These are phyloP conservation scores for Pygathrix nemaeus DNA, from an alignment of 2,113 vertebrate species.

Conservation along the genomic window DNA sequence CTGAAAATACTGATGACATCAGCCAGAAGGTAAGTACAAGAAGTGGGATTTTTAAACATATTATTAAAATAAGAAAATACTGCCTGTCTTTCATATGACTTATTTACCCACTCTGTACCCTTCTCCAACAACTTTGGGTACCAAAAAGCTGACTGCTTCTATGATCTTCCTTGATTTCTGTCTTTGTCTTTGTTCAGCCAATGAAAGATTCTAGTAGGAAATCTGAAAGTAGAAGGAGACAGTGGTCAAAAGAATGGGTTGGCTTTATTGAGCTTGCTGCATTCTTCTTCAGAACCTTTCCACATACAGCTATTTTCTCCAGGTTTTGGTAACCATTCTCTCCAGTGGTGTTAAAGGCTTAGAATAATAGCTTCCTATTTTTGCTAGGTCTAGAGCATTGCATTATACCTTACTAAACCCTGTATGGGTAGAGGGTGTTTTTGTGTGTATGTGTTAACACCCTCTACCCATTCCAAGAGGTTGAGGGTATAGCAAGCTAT, in stretches of 20 bases:
- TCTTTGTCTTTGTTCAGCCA: neutral
- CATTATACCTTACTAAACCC: neutral
- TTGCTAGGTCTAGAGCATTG: rapidly evolving
- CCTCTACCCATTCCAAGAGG: no score
- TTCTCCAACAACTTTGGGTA: neutral
- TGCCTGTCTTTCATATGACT: neutral
- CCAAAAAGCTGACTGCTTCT: neutral
- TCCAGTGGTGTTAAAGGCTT: neutral
- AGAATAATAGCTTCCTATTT: neutral
- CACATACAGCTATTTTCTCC: neutral
- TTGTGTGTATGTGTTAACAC: no score
- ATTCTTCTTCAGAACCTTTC: neutral
- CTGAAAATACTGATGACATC: neutral
- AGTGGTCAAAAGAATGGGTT: neutral
- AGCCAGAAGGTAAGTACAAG: neutral
- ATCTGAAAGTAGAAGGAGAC: neutral
- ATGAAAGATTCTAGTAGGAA: neutral
- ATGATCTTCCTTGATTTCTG: rapidly evolving
- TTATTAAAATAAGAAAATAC: neutral
- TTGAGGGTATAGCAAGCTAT: no score
- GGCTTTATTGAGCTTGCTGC: neutral
- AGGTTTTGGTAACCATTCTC: neutral
- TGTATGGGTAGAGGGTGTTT: neutral
- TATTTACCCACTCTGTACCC: neutral
- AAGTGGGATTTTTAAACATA: neutral